phyloP scores from a whole-genome alignment of 23 tunicate species.

The Botrylloides violaceus region DNA sequence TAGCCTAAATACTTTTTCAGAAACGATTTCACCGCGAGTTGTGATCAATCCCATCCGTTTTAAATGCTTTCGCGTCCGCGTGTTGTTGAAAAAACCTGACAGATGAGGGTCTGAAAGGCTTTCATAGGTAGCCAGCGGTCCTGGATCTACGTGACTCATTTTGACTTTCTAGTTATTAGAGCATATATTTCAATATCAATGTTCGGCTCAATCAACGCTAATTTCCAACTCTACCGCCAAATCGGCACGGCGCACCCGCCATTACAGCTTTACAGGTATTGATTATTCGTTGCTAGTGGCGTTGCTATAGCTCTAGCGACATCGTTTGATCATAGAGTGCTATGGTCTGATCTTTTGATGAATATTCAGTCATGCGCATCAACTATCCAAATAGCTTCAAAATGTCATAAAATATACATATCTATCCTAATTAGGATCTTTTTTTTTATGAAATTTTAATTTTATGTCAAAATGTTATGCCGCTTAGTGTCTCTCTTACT shows the following conservation, averaged over 20 bases:
- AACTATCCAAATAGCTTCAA: no score
- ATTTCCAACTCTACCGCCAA: no score
- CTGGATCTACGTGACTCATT: slow-evolving; percentile 88
- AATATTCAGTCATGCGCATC: no score
- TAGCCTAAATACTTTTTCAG: slow-evolving; percentile 79
- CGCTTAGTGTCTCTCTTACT: no score
- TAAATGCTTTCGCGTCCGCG: slow-evolving; percentile 86
- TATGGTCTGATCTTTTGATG: no score
- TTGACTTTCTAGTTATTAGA: neutral
- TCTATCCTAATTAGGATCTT: no score
- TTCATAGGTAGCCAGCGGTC: slow-evolving; percentile 68
- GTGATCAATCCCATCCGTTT: slow-evolving; percentile 74
- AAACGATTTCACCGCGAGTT: slow-evolving; percentile 72
- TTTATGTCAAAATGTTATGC: no score
- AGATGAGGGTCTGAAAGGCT: slow-evolving; percentile 90
- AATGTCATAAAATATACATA: no score
- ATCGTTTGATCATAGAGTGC: no score
- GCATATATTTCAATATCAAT: neutral
- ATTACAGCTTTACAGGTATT: neutral
- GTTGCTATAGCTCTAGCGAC: neutral
- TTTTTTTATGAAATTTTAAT: no score
- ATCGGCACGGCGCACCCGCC: neutral
- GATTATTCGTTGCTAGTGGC: neutral
- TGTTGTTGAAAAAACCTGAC: slow-evolving; percentile 69
- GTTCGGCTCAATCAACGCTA: no score